Percentiles rank a stretch among this genome's conserved stretches.
phyloP scores from a whole-genome alignment of 2,888 invertebrate species.

The Drosophila borealis region DNA sequence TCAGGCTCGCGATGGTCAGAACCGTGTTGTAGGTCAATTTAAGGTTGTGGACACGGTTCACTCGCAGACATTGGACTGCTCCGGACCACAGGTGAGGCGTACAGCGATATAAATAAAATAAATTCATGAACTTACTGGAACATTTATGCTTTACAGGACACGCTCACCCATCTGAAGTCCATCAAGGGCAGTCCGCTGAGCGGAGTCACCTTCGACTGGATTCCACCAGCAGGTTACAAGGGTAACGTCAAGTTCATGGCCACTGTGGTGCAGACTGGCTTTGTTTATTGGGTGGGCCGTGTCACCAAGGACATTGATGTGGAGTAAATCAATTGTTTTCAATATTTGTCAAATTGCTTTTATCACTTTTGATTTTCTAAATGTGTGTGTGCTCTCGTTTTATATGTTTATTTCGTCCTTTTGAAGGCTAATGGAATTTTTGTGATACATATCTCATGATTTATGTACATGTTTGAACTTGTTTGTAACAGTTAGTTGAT shows the following conservation, averaged over 20 bases:
- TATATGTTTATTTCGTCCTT: constrained; percentile 19
- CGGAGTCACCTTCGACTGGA: constrained; percentile 88
- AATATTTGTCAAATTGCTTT: constrained; percentile 34
- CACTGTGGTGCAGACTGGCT: constrained; percentile 89
- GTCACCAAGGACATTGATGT: constrained; percentile 88
- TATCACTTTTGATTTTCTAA: constrained; percentile 27
- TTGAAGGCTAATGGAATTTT: constrained; percentile 50
- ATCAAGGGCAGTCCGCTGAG: constrained; percentile 86
- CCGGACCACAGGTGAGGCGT: constrained; percentile 69
- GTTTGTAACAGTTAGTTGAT: constrained; percentile 34
- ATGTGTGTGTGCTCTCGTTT: constrained; percentile 26
- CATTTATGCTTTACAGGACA: constrained; percentile 86
- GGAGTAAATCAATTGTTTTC: constrained; percentile 57
- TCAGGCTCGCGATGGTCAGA: constrained; percentile 87
- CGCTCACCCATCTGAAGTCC: constrained; percentile 89
- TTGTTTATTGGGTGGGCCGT: constrained; percentile 89
- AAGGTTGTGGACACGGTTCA: constrained; percentile 85
- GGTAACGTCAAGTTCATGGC: constrained; percentile 89
- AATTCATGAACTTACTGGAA: neutral
- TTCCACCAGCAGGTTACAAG: constrained; percentile 87
- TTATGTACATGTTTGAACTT: constrained; percentile 43
- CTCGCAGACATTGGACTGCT: constrained; percentile 83
- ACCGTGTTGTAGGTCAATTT: constrained; percentile 88
- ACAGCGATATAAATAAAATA: neutral
- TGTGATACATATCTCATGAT: constrained; percentile 68